Conservation (phyloP, 1,140 invertebrate genomes). For the Goniozus legneri region DNA sequence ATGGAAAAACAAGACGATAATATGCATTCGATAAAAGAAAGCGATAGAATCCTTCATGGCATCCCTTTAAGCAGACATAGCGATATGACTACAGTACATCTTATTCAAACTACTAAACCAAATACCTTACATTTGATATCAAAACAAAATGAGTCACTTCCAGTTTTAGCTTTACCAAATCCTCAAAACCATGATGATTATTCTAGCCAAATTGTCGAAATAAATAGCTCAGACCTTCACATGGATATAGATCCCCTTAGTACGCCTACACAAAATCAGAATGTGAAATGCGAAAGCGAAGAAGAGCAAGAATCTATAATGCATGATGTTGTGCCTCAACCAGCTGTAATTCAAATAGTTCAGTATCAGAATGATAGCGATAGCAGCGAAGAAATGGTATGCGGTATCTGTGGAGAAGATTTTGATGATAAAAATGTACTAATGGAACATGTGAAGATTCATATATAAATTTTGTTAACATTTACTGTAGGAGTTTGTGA, state of each 20-base stretch:
- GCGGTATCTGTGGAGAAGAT: slow-evolving; percentile 47
- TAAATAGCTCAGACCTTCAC: slow-evolving; percentile 15
- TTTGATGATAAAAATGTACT: slow-evolving; percentile 42
- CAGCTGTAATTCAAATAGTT: slow-evolving; percentile 24
- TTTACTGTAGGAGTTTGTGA: slow-evolving; percentile 22
- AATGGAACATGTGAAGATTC: slow-evolving; percentile 50
- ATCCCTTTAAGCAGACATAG: slow-evolving; percentile 13
- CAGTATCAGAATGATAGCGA: slow-evolving; percentile 30
- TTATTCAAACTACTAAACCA: slow-evolving; percentile 27
- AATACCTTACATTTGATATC: slow-evolving; percentile 40
- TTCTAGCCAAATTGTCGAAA: slow-evolving; percentile 38
- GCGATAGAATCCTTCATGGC: slow-evolving; percentile 13
- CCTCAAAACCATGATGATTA: slow-evolving; percentile 35
- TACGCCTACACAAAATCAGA: slow-evolving; percentile 8
- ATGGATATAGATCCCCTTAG: slow-evolving; percentile 24
- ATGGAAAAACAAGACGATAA: slow-evolving; percentile 17
- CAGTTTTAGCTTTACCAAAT: slow-evolving; percentile 41
- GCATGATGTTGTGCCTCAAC: slow-evolving; percentile 15
- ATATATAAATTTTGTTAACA: slow-evolving; percentile 38
- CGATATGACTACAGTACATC: slow-evolving; percentile 25
- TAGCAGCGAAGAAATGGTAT: slow-evolving; percentile 31
- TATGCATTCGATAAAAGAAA: slow-evolving; percentile 6
- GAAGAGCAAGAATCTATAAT: slow-evolving; percentile 22
- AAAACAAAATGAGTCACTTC: slow-evolving; percentile 38
- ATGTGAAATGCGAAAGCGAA: slow-evolving; percentile 15